Conservation (phyloP, 2,113 vertebrate genomes). For the Oxyura jamaicensis region DNA sequence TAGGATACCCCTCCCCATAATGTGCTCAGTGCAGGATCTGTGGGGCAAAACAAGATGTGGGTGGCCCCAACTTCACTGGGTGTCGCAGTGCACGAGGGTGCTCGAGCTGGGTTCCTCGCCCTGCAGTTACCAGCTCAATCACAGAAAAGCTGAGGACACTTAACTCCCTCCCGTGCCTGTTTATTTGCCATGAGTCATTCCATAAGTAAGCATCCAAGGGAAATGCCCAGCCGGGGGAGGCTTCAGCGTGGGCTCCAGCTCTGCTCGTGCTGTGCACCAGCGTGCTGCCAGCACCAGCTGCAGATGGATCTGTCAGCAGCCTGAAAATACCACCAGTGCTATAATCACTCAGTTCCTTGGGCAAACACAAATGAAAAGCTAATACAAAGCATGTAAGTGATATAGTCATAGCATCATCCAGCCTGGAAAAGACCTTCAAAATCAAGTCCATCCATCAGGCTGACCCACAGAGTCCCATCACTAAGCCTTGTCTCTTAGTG, state of each 20-base stretch:
- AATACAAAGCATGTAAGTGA: not conserved
- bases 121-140: not conserved
- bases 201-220: not conserved
- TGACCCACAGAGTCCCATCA: no score
- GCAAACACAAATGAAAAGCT: not conserved
- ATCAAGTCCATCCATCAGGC: no score
- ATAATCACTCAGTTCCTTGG: not conserved
- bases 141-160: not conserved
- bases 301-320: not conserved
- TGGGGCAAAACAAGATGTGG: not conserved
- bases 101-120: not conserved
- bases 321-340: not conserved
- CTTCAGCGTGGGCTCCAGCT: not conserved
- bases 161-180: not conserved
- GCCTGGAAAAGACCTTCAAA: no score
- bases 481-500: no score
- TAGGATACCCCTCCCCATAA: not conserved
- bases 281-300: fast-evolving
- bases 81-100: not conserved
- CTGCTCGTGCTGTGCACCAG: not conserved
- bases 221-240: not conserved
- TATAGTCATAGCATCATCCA: not conserved
- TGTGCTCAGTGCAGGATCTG: not conserved
- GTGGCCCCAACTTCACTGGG: not conserved
- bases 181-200: not conserved